phyloP scores from a whole-genome alignment of 2,113 vertebrate species.

The Epinephelus cyanopodus region DNA sequence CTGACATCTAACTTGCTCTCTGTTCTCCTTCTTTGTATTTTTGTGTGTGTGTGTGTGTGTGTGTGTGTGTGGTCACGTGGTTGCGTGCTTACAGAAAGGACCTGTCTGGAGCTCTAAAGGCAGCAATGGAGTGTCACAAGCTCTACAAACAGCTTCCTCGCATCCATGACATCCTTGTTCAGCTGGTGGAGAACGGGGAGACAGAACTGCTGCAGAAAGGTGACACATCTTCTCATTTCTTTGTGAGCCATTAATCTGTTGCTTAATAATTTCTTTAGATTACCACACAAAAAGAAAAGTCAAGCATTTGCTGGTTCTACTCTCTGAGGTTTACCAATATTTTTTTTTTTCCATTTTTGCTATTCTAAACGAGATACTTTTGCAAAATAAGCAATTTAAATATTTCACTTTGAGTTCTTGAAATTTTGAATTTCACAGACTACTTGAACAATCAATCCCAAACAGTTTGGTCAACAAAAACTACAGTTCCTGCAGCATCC shows the following conservation, averaged over 20 bases:
- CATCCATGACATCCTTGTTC: conserved; percentile 89
- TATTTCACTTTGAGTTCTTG: background rate
- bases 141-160: conserved; percentile 87
- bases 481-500: background rate
- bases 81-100: conserved; percentile 86
- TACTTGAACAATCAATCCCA: background rate
- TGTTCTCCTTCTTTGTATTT: background rate
- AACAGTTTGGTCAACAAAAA: background rate
- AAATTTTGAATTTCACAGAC: background rate
- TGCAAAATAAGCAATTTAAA: background rate
- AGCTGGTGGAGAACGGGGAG: conserved; percentile 91
- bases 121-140: conserved; percentile 82
- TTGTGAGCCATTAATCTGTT: background rate
- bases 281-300: background rate
- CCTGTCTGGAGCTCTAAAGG: conserved; percentile 86
- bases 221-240: conserved; percentile 51
- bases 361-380: background rate
- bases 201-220: conserved; percentile 93
- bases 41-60: conserved; percentile 28
- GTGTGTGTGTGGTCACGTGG: conserved; percentile 26
- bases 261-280: background rate
- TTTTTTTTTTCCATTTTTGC: background rate
- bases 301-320: background rate
- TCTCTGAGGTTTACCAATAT: accelerated
- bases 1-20: conserved; percentile 46